Base-by-base conservation (phyloP, 1,140 invertebrate genomes). In the Carcinoscorpius rotundicauda region DNA sequence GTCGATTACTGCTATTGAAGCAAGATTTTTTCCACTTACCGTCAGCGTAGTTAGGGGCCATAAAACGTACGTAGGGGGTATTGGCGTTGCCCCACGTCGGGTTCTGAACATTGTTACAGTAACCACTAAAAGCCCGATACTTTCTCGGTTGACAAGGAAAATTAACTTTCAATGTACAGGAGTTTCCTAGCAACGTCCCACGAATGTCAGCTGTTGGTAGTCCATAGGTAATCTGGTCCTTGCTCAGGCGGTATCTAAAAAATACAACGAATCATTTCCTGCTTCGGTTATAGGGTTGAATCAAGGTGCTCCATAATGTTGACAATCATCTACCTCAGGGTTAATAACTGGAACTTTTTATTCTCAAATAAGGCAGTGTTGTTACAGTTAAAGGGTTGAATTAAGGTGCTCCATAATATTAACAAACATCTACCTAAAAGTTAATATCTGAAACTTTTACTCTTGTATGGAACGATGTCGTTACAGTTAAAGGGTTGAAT, bases 61-160 rank as follows among this genome's bases (percentile, higher is more conserved):
- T 72, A 8, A 92, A 79, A 62, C 92, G 81, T 11, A 85, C 78
- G 73, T 87, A 90, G 5, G 87, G 82, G 49, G 86, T 86, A 78
- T 90, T 85, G 4, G 85, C 82, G 49, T 85, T 83, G 0, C 93
- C 93, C 86, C 91, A 93, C 10, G 84, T 83, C 5, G 92, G 84
- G 76, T 95, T 86, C 56, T 89, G 81, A 0, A 97, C 85, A 77
- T 98, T 98, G 78, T 98, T 98, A 75, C 96, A 98, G 73, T 89
- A 86, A 0, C 92, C 96, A 58, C 87, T 89, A n/a, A 86, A 84
- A 52, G 87, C 87, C 60, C 95, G 81, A 69, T 80, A 83, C 68
- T 80, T 78, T 55, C 78, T 71, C 3, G 79, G 79, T 68, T 79
- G 77, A 69, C 79, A 80, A 3, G 77, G 78, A 66, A 79, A 76